phyloP scores from a whole-genome alignment of 2,113 vertebrate genomes.

The Triplophysa tibetana region DNA sequence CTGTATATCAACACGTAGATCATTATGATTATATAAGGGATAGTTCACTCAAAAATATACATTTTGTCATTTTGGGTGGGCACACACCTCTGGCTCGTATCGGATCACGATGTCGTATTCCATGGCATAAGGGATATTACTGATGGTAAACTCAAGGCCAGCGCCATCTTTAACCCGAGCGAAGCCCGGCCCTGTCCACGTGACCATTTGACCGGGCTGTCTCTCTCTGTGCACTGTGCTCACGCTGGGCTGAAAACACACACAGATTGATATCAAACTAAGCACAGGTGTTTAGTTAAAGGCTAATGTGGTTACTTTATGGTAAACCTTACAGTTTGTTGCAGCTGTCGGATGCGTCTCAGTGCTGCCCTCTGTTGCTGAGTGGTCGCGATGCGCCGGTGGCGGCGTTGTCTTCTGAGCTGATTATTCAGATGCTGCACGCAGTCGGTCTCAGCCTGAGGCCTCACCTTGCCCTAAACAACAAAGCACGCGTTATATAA shows the following conservation, averaged over 20 bases:
- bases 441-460: constrained; percentile 76
- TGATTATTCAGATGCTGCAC: constrained; percentile 73
- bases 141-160: constrained; percentile 80
- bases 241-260: constrained; percentile 74
- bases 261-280: constrained; percentile 7
- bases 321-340: constrained; percentile 70
- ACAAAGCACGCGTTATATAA: neutral
- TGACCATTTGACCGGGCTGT: constrained; percentile 69
- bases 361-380: constrained; percentile 66
- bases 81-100: constrained; percentile 81
- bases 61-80: no score
- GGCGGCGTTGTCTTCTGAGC: constrained; percentile 68
- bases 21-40: neutral
- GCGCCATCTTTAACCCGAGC: constrained; percentile 79
- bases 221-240: constrained; percentile 66
- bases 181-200: constrained; percentile 81
- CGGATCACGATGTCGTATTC: constrained; percentile 86
- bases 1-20: constrained; percentile 60
- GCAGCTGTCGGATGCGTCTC: constrained; percentile 73
- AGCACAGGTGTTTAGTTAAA: neutral
- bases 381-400: constrained; percentile 59
- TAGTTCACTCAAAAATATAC: no score
- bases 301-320: neutral
- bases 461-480: constrained; percentile 71
- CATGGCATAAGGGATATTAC: constrained; percentile 80